Percentiles rank a stretch among this genome's conserved stretches.
Conservation (phyloP, 64 coral and sea anemone genomes). For the Platygyra sinensis region DNA sequence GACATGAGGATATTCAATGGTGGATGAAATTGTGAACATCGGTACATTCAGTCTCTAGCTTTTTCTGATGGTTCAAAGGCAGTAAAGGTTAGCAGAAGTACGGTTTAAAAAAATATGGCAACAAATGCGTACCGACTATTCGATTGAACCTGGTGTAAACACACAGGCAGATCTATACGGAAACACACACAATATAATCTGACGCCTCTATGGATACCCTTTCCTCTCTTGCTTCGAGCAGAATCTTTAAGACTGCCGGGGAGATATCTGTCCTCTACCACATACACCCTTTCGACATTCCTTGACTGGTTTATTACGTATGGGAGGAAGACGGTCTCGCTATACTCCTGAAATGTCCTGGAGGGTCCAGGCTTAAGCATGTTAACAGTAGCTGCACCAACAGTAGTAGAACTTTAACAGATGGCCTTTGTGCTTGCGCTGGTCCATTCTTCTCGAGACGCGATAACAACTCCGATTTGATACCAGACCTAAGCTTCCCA, state of each 20-base stretch:
- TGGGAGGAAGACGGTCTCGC: conserved; percentile 35
- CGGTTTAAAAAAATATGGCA: no score
- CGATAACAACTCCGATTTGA: conserved; percentile 46
- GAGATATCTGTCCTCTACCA: conserved; percentile 61
- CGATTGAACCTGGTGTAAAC: no score
- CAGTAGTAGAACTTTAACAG: conserved; percentile 45
- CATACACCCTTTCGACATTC: conserved; percentile 50
- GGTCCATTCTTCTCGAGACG: conserved; percentile 23
- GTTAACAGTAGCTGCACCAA: conserved; percentile 60
- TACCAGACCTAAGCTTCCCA: conserved; percentile 12
- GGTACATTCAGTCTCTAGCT: no score
- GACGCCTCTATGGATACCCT: conserved; percentile 28
- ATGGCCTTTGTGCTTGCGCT: conserved; percentile 20
- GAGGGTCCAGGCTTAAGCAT: conserved; percentile 51
- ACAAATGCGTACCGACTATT: no score
- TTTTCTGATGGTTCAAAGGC: no score
- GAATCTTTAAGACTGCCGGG: conserved; percentile 43
- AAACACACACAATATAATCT: no score
- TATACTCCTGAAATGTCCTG: conserved; percentile 55
- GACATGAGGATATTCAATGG: no score
- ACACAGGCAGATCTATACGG: no score
- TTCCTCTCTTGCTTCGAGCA: conserved; percentile 51
- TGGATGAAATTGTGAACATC: no score
- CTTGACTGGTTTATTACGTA: conserved; percentile 17
- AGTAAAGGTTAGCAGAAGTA: no score